phyloP scores from a whole-genome alignment of 2,797 vertebrate species.

The Poeciliopsis infans region DNA sequence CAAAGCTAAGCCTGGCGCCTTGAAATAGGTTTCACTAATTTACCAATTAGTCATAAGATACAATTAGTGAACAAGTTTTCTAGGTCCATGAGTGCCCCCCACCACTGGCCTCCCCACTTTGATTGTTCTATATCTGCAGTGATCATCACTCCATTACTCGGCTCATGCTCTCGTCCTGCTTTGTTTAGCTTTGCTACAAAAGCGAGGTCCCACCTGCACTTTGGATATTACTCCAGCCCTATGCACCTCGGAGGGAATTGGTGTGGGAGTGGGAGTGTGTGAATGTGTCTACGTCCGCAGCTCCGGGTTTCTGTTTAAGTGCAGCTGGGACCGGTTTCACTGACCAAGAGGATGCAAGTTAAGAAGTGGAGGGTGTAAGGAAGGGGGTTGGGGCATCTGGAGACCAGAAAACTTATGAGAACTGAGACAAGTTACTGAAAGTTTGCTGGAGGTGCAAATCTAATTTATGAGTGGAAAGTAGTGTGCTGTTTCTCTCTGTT shows the following conservation, averaged over 20 bases:
- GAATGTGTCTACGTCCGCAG: conserved; percentile 83
- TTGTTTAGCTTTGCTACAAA: conserved; percentile 65
- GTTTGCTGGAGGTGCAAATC: conserved; percentile 81
- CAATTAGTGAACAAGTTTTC: conserved; percentile 82
- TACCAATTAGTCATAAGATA: conserved; percentile 87
- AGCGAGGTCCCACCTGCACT: conserved; percentile 80
- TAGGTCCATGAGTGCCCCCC: conserved; percentile 70
- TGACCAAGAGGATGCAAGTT: conserved; percentile 75
- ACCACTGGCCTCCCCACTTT: conserved; percentile 72
- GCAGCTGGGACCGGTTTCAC: conserved; percentile 78
- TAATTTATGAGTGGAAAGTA: conserved; percentile 72
- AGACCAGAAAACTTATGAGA: conserved; percentile 77
- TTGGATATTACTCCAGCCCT: conserved; percentile 78
- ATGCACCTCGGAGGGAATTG: conserved; percentile 69
- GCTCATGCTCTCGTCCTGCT: conserved; percentile 63
- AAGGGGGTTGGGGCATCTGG: conserved; percentile 43
- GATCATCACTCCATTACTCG: conserved; percentile 81
- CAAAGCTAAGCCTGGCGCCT: conserved; percentile 78
- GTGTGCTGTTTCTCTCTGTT: conserved; percentile 69
- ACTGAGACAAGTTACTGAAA: conserved; percentile 78
- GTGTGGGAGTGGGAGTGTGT: conserved; percentile 74
- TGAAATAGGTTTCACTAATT: conserved; percentile 86
- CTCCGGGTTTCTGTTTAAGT: conserved; percentile 79
- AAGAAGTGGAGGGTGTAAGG: conserved; percentile 21
- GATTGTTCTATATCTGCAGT: conserved; percentile 79